phyloP scores from a whole-genome alignment of 1,140 invertebrate species.

The Drosophila azteca region DNA sequence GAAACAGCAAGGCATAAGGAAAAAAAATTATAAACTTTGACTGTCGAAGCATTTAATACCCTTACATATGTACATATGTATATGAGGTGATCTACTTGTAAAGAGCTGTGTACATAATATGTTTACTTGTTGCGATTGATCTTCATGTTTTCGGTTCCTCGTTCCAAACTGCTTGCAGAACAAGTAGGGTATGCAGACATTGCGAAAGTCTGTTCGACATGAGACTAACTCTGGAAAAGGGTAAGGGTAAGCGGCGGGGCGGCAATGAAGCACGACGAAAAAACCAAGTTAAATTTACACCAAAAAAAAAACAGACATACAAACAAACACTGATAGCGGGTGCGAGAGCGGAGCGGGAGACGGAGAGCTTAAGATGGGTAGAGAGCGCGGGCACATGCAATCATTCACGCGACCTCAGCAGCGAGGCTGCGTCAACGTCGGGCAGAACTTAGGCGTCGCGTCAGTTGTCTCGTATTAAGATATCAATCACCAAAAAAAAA shows the following conservation, averaged over 20 bases:
- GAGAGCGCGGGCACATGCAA: conserved; percentile 43
- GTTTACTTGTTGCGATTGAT: too few species aligned
- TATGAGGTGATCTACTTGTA: too few species aligned
- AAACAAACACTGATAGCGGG: background rate
- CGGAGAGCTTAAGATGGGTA: background rate
- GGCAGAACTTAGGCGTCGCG: conserved; percentile 8
- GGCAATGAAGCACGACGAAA: conserved; percentile 43
- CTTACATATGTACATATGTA: background rate
- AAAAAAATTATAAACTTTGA: conserved; percentile 16
- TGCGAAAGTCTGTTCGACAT: too few species aligned
- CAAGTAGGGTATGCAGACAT: too few species aligned
- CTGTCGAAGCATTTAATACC: too few species aligned
- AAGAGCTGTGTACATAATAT: too few species aligned
- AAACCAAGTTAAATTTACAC: conserved; percentile 73
- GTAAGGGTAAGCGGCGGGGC: conserved; percentile 16
- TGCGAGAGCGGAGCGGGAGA: background rate
- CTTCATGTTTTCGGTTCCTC: too few species aligned
- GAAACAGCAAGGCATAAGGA: conserved; percentile 29
- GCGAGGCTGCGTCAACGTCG: too few species aligned
- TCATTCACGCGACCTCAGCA: conserved; percentile 49
- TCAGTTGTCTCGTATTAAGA: conserved; percentile 49
- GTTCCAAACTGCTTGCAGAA: too few species aligned
- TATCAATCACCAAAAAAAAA: conserved; percentile 62
- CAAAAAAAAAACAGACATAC: conserved; percentile 31
- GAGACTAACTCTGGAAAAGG: too few species aligned